phyloP scores from a whole-genome alignment of 2,113 vertebrate genomes.

The Corythornis vintsioides region DNA sequence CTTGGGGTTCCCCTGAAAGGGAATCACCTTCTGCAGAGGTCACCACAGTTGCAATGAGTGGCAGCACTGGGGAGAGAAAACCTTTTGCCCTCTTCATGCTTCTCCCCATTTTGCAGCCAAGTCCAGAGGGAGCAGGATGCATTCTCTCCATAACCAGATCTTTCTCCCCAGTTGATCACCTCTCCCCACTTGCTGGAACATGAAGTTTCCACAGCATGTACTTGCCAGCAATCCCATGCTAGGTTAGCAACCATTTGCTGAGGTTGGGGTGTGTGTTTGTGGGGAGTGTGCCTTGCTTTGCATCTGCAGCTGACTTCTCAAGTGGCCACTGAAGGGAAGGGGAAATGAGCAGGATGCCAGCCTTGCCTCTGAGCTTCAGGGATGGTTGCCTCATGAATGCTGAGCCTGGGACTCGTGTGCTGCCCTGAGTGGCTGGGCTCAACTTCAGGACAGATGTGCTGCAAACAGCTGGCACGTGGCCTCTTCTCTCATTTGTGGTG shows the following conservation, averaged over 20 bases:
- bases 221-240: background rate
- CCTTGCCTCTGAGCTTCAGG: background rate
- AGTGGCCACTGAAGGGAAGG: conserved; percentile 35
- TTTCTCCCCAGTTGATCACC: background rate
- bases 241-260: background rate
- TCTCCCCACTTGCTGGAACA: background rate
- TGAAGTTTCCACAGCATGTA: background rate
- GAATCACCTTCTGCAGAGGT: background rate
- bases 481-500: background rate
- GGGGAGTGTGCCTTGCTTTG: background rate
- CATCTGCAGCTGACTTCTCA: background rate
- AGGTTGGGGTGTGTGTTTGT: background rate
- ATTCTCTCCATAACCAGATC: background rate
- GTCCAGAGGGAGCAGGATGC: background rate
- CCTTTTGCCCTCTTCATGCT: background rate
- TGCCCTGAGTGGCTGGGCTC: background rate
- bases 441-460: background rate
- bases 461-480: background rate
- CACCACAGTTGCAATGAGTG: background rate
- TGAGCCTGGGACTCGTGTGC: background rate
- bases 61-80: background rate
- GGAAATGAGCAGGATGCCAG: conserved; percentile 31
- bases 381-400: conserved; percentile 26
- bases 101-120: background rate
- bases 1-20: background rate